Conservation (phyloP, 2,113 vertebrate species). For the Mus spicilegus region DNA sequence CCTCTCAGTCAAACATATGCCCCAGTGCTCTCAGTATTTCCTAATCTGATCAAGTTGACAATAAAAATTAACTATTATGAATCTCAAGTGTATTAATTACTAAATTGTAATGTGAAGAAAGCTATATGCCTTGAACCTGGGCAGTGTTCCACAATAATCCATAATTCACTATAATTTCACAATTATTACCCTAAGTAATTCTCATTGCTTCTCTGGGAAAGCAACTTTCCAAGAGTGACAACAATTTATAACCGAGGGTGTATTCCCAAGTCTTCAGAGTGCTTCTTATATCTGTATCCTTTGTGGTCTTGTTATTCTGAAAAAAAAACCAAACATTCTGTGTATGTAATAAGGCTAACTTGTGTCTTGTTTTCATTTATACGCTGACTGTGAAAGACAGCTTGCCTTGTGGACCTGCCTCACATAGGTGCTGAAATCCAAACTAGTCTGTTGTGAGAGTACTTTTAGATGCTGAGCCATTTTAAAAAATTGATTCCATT, state of each 20-base stretch:
- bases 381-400: too few species aligned
- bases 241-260: neutral
- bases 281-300: neutral
- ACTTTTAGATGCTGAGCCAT: neutral
- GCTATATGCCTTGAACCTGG: neutral
- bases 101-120: constrained; percentile 31
- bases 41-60: neutral
- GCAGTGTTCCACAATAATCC: neutral
- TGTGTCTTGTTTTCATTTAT: neutral
- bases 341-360: neutral
- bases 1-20: neutral
- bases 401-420: neutral
- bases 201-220: neutral
- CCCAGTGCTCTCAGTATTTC: neutral
- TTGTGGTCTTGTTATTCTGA: neutral
- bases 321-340: neutral
- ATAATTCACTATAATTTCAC: neutral
- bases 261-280: neutral
- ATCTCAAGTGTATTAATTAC: neutral
- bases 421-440: neutral
- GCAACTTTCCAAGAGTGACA: neutral
- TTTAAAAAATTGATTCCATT: too few species aligned
- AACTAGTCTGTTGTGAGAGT: neutral
- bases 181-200: neutral
- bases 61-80: neutral